Conservation (phyloP, 1,140 invertebrate species). For the Papilio dardanus region DNA sequence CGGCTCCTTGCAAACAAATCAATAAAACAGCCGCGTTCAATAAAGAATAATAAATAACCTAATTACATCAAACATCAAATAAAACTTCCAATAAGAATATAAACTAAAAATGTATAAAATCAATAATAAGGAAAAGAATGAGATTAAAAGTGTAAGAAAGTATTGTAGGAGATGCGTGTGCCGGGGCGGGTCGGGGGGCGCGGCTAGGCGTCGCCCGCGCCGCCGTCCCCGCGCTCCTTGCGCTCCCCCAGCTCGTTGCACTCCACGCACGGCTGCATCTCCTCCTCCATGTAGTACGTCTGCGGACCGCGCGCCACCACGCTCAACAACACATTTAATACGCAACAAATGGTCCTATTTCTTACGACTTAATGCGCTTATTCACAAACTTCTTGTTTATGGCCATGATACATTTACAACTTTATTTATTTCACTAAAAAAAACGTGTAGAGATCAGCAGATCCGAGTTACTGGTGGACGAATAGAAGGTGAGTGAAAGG, state of each 20-base stretch:
- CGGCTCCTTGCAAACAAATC: not conserved
- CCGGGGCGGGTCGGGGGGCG: too few species aligned
- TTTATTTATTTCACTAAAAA: not conserved
- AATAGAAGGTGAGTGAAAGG: too few species aligned
- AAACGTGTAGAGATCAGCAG: too few species aligned
- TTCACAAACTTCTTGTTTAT: too few species aligned
- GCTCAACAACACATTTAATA: not conserved
- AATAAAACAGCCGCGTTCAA: not conserved
- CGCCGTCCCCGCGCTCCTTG: not conserved
- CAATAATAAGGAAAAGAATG: not conserved
- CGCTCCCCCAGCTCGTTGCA: slow-evolving; percentile 51
- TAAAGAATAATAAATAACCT: slow-evolving; percentile 3
- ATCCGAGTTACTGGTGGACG: too few species aligned
- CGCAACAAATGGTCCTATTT: too few species aligned
- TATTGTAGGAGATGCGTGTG: not conserved
- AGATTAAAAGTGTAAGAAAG: not conserved
- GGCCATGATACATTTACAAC: not conserved
- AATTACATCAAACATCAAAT: not conserved
- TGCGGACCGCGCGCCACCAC: slow-evolving; percentile 34
- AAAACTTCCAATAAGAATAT: slow-evolving; percentile 13
- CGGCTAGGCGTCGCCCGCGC: slow-evolving; percentile 15
- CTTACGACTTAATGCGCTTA: too few species aligned
- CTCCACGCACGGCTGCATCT: slow-evolving; percentile 61
- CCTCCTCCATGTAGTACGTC: slow-evolving; percentile 68
- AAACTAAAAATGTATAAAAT: slow-evolving; percentile 42